Conservation (phyloP, 2,113 vertebrate genomes). For the Laterallus jamaicensis region DNA sequence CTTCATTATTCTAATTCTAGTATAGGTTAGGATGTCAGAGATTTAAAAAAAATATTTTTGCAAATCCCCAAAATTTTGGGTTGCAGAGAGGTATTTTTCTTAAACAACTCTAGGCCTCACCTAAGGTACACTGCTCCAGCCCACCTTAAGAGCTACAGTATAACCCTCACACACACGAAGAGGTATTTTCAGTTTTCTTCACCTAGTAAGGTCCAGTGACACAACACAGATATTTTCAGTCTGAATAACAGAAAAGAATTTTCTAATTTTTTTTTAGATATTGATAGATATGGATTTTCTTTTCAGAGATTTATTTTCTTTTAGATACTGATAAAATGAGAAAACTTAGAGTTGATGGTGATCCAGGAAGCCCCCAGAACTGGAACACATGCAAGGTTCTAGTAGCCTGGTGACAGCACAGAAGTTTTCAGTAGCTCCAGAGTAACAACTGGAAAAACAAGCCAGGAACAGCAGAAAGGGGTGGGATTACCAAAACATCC, state of each 20-base stretch:
- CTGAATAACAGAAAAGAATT: not conserved
- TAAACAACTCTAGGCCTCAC: not conserved
- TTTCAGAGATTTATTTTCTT: not conserved
- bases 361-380: not conserved
- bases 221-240: not conserved
- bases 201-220: not conserved
- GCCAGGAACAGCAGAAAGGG: not conserved
- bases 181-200: not conserved
- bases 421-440: not conserved
- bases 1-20: not conserved
- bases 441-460: not conserved
- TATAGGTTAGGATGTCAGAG: not conserved
- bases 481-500: not conserved
- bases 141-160: not conserved
- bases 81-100: not conserved
- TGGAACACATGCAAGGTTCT: not conserved
- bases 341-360: not conserved
- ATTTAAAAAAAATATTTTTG: not conserved
- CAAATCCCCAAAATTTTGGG: rapidly evolving
- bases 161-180: not conserved
- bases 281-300: not conserved
- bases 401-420: not conserved
- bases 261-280: not conserved
- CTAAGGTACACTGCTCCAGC: not conserved
- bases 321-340: not conserved